Evolutionary conservation across 1,140 invertebrate genomes (phyloP), one percentile per base, ranked within the genome.

Genomic region (Drosophila truncata): DNA sequence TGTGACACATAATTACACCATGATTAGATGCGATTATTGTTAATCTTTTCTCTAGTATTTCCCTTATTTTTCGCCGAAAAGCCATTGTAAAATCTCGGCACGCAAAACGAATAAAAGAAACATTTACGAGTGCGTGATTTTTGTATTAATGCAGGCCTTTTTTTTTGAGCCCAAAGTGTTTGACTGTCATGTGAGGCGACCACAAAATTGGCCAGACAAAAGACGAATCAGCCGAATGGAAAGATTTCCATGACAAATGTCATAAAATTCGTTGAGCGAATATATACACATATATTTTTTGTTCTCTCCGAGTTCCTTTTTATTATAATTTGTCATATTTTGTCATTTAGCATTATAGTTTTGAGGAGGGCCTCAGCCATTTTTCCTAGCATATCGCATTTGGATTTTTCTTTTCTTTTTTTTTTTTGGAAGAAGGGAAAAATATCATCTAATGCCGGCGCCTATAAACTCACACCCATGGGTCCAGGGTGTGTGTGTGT

Each of bases 281-380:
- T 58, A 39, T 73, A 20, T 46, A 18, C 4, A 18, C 4, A 11
- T 18, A n/a, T n/a, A 8, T 52, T 47, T 37, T 70, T 59, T 42
- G n/a, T 18, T 58, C 33, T 47, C 14, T 31, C 3, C 23, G 14
- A 39, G 46, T 61, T 67, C 31, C 49, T 50, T 78, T 67, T 81
- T 81, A 79, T 78, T 75, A 78, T 85, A 85, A 85, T 85, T 85
- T 85, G 82, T 85, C 82, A 85, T 85, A 85, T 85, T 85, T 84
- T 85, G 82, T 85, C 82, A 85, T 84, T 85, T 81, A 85, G 82
- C 82, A 85, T 85, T 80, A 85, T 85, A 85, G 82, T 84, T 65
- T 85, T 67, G 49, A 52, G 55, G 25, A 55, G 54, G 35, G 54
- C 47, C 46, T 47, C 23, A 60, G 18, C n/a, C 4, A 37, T 37